Conservation (phyloP, 1,140 invertebrate genomes). For the Pachypsylla venusta region DNA sequence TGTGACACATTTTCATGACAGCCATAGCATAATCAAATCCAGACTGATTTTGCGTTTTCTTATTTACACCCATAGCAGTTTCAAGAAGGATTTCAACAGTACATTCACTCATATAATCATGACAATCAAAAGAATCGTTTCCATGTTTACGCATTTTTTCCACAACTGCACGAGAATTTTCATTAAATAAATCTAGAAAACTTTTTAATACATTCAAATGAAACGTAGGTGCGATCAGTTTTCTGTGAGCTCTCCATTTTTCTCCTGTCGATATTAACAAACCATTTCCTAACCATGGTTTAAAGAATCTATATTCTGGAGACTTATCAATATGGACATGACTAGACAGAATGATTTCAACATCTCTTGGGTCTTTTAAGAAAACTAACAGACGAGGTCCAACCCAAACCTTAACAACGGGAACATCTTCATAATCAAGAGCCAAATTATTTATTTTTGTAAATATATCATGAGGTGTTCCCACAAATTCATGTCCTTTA, state of each 20-base stretch:
- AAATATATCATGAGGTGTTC: slow-evolving; percentile 16
- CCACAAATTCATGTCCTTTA: slow-evolving; percentile 48
- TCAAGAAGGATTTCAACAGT: slow-evolving; percentile 77
- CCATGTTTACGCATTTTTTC: slow-evolving; percentile 44
- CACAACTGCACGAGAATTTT: slow-evolving; percentile 56
- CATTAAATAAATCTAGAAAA: slow-evolving; percentile 73
- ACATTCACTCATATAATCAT: slow-evolving; percentile 64
- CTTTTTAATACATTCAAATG: slow-evolving; percentile 81
- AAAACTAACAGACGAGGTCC: slow-evolving; percentile 47
- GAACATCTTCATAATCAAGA: slow-evolving; percentile 33
- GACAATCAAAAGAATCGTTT: slow-evolving; percentile 59
- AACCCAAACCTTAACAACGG: slow-evolving; percentile 42
- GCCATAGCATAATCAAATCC: slow-evolving; percentile 54
- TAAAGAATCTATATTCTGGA: slow-evolving; percentile 51
- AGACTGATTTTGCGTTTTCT: slow-evolving; percentile 41
- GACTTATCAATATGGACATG: slow-evolving; percentile 68
- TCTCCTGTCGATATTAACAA: slow-evolving; percentile 63
- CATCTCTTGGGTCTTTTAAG: slow-evolving; percentile 44
- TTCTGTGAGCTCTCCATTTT: slow-evolving; percentile 71
- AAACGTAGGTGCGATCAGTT: slow-evolving; percentile 85
- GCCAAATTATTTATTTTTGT: background rate
- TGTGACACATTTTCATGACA: slow-evolving; percentile 58
- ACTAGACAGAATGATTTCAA: slow-evolving; percentile 49
- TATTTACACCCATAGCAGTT: slow-evolving; percentile 55
- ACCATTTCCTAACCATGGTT: slow-evolving; percentile 80